A percentile compares a stretch with the other conserved stretches of the same genome.
phyloP scores from a whole-genome alignment of 2,113 vertebrate species.

The Cavia porcellus region DNA sequence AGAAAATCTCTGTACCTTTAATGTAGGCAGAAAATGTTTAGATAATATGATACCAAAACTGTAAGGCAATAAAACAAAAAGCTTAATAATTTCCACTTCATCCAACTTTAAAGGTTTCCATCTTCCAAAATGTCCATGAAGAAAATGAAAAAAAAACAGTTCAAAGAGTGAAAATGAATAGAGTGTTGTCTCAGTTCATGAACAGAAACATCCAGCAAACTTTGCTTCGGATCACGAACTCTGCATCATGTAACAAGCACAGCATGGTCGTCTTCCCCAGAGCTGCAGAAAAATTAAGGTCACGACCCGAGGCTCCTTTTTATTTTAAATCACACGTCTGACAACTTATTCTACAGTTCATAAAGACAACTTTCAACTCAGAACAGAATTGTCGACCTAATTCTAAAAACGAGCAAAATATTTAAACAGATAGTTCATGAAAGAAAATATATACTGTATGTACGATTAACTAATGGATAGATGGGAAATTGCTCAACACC shows the following conservation, averaged over 20 bases:
- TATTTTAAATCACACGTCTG: background rate
- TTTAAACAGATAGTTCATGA: background rate
- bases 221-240: background rate
- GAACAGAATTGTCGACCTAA: background rate
- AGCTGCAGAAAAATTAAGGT: background rate
- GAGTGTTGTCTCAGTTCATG: too few species aligned
- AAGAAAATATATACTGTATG: background rate
- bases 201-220: too few species aligned
- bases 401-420: background rate
- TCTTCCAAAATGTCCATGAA: background rate
- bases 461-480: background rate
- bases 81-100: background rate
- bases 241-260: too few species aligned
- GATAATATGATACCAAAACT: background rate
- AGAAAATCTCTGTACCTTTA: background rate
- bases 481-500: background rate
- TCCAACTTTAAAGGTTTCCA: background rate
- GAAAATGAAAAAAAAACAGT: background rate
- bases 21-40: background rate
- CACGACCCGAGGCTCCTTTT: background rate
- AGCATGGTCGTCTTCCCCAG: background rate
- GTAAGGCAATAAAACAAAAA: background rate
- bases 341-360: background rate
- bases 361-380: background rate
- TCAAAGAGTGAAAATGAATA: background rate